These are phyloP conservation scores for Neuroscelio doddi DNA, from an alignment of 2,888 invertebrate genomes.

Conservation along the genomic window DNA sequence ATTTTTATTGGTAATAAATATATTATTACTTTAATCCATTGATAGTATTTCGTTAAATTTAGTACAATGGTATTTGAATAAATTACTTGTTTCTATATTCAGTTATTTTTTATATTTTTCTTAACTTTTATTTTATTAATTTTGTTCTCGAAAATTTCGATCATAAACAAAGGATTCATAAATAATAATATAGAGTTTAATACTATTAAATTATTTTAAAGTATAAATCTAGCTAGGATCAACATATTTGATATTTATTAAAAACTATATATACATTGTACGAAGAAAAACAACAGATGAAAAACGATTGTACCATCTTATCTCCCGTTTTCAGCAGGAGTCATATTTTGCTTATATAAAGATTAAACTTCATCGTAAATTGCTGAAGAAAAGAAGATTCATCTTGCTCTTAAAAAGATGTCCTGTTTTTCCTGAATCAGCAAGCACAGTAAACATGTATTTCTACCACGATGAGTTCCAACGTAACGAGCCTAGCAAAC, in stretches of 20 bases:
- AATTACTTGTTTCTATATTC: too few relatives aligned
- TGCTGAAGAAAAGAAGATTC: constrained; percentile 1
- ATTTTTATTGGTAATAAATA: too few relatives aligned
- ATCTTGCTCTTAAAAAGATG: constrained; percentile 2
- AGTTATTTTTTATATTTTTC: too few relatives aligned
- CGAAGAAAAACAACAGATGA: not conserved
- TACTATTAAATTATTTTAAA: too few relatives aligned
- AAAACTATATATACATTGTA: not conserved
- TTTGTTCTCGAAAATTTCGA: too few relatives aligned
- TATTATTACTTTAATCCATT: too few relatives aligned
- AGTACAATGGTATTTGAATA: too few relatives aligned
- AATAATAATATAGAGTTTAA: too few relatives aligned
- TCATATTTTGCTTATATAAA: not conserved
- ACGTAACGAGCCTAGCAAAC: constrained; percentile 40
- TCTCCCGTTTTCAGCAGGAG: not conserved
- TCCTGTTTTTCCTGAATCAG: constrained; percentile 1
- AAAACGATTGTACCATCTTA: not conserved
- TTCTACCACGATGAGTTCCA: constrained; percentile 27
- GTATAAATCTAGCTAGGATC: too few relatives aligned
- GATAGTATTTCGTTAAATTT: too few relatives aligned
- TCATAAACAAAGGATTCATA: too few relatives aligned
- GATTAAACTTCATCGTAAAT: constrained; percentile 5
- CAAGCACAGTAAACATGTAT: constrained; percentile 30
- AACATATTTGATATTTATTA: not conserved
- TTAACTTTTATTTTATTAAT: too few relatives aligned